These are phyloP conservation scores for Hylaeus volcanicus DNA, from an alignment of 1,140 invertebrate species.

Conservation along the genomic window DNA sequence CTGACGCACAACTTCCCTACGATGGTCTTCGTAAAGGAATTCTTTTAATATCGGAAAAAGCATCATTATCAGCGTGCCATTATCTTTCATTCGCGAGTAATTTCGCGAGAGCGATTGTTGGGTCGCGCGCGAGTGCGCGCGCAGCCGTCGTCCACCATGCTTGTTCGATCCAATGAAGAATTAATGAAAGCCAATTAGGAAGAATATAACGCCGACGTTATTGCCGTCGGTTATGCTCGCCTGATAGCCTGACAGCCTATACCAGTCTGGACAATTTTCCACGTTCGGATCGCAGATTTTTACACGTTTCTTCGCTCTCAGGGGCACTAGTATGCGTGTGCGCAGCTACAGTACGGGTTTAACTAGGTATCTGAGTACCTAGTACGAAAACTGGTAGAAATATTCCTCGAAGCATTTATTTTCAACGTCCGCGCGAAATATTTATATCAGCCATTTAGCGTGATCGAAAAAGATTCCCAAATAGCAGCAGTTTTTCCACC, in stretches of 20 bases:
- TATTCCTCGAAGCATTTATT: no score
- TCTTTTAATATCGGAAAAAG: not conserved
- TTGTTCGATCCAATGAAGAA: conserved; percentile 62
- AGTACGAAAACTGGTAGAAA: no score
- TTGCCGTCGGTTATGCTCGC: conserved; percentile 42
- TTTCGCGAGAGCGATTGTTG: conserved; percentile 24
- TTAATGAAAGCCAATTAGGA: conserved; percentile 71
- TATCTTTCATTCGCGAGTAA: conserved; percentile 2
- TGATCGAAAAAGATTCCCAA: no score
- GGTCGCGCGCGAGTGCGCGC: not conserved
- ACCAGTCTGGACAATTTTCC: conserved; percentile 23
- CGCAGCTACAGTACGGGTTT: no score
- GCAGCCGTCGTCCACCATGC: conserved; percentile 34
- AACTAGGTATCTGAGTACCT: no score
- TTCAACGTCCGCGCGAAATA: no score
- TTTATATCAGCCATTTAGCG: no score
- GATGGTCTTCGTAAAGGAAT: no score
- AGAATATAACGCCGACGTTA: conserved; percentile 64
- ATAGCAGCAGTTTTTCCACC: not conserved
- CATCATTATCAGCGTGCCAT: not conserved
- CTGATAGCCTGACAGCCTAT: no score
- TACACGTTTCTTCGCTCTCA: no score
- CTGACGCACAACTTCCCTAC: no score
- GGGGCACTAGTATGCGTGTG: no score
- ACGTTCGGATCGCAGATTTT: conserved; percentile 26